Evolutionary conservation across 2,113 vertebrate species (phyloP).

Genomic region (Thinocorus orbignyianus): DNA sequence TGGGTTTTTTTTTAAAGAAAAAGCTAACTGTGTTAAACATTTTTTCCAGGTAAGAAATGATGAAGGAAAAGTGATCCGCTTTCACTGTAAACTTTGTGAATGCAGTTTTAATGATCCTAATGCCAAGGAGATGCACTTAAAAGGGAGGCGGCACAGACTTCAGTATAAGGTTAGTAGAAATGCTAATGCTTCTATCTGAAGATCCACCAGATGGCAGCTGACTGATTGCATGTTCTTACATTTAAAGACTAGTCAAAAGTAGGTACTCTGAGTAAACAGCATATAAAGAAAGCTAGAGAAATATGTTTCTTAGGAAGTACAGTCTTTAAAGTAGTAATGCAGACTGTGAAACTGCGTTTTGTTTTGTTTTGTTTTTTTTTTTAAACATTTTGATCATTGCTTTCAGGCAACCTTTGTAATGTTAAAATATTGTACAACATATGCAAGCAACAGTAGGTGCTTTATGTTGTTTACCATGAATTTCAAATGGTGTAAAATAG

Average conservation of each 20-base stretch:
- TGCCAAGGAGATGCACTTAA: not conserved
- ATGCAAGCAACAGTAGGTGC: not conserved
- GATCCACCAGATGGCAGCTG: not conserved
- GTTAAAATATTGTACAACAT: not conserved
- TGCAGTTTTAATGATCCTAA: not conserved
- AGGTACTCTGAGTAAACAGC: not conserved
- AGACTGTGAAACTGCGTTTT: not conserved
- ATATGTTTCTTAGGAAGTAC: not conserved
- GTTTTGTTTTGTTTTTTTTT: not conserved
- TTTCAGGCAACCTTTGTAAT: not conserved
- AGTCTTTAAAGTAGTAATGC: not conserved
- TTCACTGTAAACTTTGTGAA: not conserved
- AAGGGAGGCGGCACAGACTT: not conserved
- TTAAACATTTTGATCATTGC: not conserved
- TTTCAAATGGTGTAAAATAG: not conserved
- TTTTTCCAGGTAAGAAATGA: not conserved
- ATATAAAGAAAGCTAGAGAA: not conserved
- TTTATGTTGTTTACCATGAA: not conserved
- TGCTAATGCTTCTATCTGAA: not conserved
- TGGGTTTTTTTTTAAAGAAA: not conserved
- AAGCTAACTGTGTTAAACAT: not conserved
- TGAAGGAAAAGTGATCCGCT: not conserved
- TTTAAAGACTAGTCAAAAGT: not conserved
- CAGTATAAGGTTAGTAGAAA: not conserved
- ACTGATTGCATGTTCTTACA: not conserved